Evolutionary conservation across 2,797 vertebrate species (phyloP), one percentile per base, ranked within the genome.

Genomic region (Apogon talboti): DNA sequence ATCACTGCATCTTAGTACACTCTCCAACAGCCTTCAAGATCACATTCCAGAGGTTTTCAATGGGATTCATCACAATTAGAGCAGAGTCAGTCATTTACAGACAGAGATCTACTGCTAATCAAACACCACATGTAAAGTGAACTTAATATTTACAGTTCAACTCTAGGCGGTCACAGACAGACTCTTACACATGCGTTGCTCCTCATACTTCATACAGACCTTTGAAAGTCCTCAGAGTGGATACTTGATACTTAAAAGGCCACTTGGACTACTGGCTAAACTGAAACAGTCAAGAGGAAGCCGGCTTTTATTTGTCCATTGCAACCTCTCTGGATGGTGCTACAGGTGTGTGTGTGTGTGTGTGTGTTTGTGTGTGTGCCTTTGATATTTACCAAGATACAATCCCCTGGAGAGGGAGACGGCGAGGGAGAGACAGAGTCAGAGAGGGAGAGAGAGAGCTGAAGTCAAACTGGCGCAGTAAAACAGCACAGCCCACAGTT

Each of bases 311-410:
- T 75, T 83, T 78, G 74, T 62, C 48, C 54, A 41, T 28, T 71
- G 48, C 62, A 47, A 19, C 52, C 62, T 53, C 21, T 71, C 40
- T 46, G 60, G 63, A 46, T 52, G 40, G 28, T 0, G 12, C 55
- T 51, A 73, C 71, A 66, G 53, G 72, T 78, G 59, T 69, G 51
- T 37, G 11, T 59, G 16, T 57, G 54, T 67, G 41, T 57, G 16
- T 57, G 54, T 11, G 38, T 40, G 40, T 13, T 12, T 41, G 40
- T 13, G 40, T 41, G 40, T 13, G 11, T 4, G 57, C 56, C 54
- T 74, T 75, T 85, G 76, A 82, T 81, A 57, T 79, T 75, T 76
- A 74, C 75, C 57, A 74, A 74, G 49, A 76, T 67, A 37, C 60
- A 63, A 60, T 47, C 74, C 78, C 79, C 74, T 30, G 24, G 65